These are phyloP conservation scores for Alcis repandata DNA, from an alignment of 2,888 invertebrate species.

Conservation along the genomic window DNA sequence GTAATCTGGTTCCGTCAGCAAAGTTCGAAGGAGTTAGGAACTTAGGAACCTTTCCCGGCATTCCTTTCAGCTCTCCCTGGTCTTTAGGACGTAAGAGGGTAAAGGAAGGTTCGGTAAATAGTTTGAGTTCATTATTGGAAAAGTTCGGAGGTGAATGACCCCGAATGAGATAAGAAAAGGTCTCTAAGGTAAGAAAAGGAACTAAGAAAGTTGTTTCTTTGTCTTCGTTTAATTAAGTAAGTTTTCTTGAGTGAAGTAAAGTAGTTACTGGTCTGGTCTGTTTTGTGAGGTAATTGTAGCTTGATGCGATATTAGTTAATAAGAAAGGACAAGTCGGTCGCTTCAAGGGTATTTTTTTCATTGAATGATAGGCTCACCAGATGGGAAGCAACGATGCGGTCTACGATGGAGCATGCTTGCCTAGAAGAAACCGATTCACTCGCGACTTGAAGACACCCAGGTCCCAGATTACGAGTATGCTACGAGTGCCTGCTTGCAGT, in stretches of 20 bases:
- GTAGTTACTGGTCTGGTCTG: slow-evolving; percentile 8
- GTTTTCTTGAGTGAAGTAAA: slow-evolving; percentile 5
- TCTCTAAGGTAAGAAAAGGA: no score
- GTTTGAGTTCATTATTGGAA: slow-evolving; percentile 23
- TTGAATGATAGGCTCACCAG: not conserved
- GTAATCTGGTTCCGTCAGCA: slow-evolving; percentile 26
- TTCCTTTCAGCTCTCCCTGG: slow-evolving; percentile 22
- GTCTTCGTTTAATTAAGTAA: slow-evolving; percentile 15
- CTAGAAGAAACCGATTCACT: no score
- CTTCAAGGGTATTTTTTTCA: not conserved
- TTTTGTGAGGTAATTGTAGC: not conserved
- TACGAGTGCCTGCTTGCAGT: no score
- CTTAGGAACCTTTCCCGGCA: slow-evolving; percentile 19
- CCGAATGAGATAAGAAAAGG: slow-evolving; percentile 11
- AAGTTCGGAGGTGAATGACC: slow-evolving; percentile 30
- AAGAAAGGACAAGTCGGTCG: not conserved
- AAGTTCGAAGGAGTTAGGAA: slow-evolving; percentile 22
- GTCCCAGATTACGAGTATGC: no score
- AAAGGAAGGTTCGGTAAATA: slow-evolving; percentile 25
- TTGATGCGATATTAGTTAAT: not conserved
- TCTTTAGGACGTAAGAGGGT: slow-evolving; percentile 25
- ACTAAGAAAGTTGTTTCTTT: not conserved
- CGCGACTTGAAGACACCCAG: no score
- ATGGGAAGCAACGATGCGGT: no score
- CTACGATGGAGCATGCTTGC: no score